Percentiles rank a stretch among this genome's conserved stretches.
Conservation (phyloP, 2,113 vertebrate genomes). For the Stomatorhinus ivindoensis region DNA sequence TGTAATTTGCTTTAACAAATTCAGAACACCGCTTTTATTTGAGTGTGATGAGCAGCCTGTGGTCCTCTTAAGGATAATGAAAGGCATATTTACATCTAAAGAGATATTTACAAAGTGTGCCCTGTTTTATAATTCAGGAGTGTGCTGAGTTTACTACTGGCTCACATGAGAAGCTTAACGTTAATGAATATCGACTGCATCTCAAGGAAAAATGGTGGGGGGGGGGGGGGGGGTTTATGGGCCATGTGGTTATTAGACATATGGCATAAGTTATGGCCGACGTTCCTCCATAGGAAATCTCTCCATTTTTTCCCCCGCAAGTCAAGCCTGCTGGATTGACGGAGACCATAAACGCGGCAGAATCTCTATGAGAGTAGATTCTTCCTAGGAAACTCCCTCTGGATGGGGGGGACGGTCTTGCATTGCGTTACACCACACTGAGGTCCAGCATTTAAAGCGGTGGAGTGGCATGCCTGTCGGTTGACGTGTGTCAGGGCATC, state of each 20-base stretch:
- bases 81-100: constrained; percentile 13
- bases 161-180: not conserved
- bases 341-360: not conserved
- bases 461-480: not conserved
- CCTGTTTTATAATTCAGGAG: not conserved
- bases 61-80: not conserved
- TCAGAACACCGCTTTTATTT: not conserved
- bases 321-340: not conserved
- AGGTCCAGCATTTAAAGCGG: not conserved
- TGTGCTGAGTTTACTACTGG: not conserved
- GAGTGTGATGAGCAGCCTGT: not conserved
- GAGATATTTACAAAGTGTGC: not conserved
- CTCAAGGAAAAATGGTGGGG: not conserved
- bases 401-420: not conserved
- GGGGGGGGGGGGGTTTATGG: not conserved
- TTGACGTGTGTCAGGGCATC: not conserved
- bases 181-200: constrained; percentile 3
- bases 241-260: not conserved
- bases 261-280: not conserved
- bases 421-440: not conserved
- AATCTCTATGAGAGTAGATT: not conserved
- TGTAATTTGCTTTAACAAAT: constrained; percentile 13
- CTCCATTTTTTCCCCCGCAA: not conserved
- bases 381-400: not conserved
- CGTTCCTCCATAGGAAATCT: not conserved